These are phyloP conservation scores for Acleris cristana DNA, from an alignment of 2,888 invertebrate genomes.

Conservation along the genomic window DNA sequence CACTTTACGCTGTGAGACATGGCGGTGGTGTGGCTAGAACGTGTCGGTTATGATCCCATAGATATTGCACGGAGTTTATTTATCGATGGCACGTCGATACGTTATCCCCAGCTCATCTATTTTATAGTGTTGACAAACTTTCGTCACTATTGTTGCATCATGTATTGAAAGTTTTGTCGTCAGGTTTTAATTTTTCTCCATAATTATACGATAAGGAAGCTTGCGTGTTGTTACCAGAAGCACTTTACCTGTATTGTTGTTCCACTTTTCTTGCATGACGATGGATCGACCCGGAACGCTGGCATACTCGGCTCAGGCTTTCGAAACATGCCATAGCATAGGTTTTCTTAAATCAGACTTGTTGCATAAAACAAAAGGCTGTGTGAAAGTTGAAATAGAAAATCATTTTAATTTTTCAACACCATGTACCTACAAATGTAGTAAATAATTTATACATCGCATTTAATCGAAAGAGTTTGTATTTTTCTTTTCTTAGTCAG, in stretches of 20 bases:
- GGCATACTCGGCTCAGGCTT: constrained; percentile 3
- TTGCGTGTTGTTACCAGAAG: constrained; percentile 36
- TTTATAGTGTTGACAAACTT: neutral
- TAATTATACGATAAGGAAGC: neutral
- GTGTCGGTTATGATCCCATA: constrained; percentile 12
- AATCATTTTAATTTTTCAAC: no score
- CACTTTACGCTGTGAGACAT: constrained; percentile 29
- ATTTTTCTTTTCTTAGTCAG: no score
- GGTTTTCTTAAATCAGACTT: constrained; percentile 21
- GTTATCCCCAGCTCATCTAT: neutral
- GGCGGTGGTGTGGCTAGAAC: constrained; percentile 13
- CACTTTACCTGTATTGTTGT: constrained; percentile 46
- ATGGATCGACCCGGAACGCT: constrained; percentile 38
- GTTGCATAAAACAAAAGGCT: neutral
- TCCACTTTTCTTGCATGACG: constrained; percentile 61
- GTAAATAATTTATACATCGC: no score
- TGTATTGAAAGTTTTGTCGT: neutral
- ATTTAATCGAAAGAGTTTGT: no score
- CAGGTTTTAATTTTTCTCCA: neutral
- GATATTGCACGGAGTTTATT: constrained; percentile 10
- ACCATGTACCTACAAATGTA: no score
- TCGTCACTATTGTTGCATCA: neutral
- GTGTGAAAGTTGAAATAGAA: no score
- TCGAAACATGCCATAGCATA: constrained; percentile 1
- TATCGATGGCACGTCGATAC: constrained; percentile 17